Percentiles rank a stretch among this genome's conserved stretches.
Evolutionary conservation across 2,113 vertebrate genomes (phyloP).

Genomic region (Calypte anna): DNA sequence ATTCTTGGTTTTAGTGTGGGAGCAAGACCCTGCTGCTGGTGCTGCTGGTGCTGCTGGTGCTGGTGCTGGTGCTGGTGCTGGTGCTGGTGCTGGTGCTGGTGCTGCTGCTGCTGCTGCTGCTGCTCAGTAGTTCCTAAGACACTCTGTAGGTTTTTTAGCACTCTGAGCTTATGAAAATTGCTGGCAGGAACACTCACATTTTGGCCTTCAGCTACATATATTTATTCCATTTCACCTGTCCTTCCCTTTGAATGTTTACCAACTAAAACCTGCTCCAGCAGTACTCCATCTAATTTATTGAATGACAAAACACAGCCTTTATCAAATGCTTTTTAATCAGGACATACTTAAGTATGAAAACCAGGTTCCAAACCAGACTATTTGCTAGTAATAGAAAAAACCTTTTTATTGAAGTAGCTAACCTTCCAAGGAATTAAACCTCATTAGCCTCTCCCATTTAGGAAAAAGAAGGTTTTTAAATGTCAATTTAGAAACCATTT

Average conservation of each 20-base stretch:
- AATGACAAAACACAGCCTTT: background rate
- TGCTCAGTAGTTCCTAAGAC: background rate
- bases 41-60: background rate
- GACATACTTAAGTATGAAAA: background rate
- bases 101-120: background rate
- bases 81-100: background rate
- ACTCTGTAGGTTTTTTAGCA: background rate
- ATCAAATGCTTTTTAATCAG: conserved; percentile 1
- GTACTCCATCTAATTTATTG: background rate
- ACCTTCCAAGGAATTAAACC: conserved; percentile 76
- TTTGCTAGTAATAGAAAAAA: conserved; percentile 63
- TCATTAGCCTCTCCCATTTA: conserved; percentile 68
- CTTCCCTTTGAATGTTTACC: background rate
- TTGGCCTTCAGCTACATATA: background rate
- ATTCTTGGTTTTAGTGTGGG: background rate
- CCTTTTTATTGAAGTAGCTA: conserved; percentile 68
- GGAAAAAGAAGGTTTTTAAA: conserved; percentile 68
- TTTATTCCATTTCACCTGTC: background rate
- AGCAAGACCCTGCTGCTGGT: background rate
- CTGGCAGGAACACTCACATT: background rate
- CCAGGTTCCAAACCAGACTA: background rate
- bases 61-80: no score
- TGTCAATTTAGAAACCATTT: conserved; percentile 76
- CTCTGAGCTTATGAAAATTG: background rate
- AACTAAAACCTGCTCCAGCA: background rate